Evolutionary conservation across 2,113 vertebrate species (phyloP).

Genomic region (Microtus richardsoni): DNA sequence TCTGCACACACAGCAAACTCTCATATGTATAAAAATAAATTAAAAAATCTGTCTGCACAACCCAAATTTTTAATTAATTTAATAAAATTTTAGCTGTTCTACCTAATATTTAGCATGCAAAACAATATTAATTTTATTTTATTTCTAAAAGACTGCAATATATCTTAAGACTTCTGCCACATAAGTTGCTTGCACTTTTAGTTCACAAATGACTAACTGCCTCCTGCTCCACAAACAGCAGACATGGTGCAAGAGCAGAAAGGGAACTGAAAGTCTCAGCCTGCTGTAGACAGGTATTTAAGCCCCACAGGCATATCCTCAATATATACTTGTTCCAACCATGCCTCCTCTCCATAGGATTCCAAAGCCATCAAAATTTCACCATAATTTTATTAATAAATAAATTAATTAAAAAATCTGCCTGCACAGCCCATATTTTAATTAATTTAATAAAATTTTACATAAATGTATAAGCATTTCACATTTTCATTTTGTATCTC

Average conservation of each 20-base stretch:
- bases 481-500: neutral
- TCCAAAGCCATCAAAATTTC: no score
- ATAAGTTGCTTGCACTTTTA: neutral
- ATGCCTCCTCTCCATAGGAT: no score
- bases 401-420: no score
- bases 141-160: neutral
- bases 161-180: neutral
- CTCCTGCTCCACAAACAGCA: neutral
- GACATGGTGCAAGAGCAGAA: no score
- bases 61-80: neutral
- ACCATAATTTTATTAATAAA: no score
- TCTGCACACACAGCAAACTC: neutral
- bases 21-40: neutral
- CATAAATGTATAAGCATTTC: neutral
- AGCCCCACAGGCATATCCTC: no score
- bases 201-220: neutral
- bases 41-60: neutral
- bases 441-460: neutral
- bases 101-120: neutral
- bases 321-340: no score
- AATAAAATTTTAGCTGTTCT: neutral
- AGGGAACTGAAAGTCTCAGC: no score
- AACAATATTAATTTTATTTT: neutral
- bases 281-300: no score
- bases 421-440: no score